Conservation (phyloP, 2,113 vertebrate genomes). For the Ochotona princeps region DNA sequence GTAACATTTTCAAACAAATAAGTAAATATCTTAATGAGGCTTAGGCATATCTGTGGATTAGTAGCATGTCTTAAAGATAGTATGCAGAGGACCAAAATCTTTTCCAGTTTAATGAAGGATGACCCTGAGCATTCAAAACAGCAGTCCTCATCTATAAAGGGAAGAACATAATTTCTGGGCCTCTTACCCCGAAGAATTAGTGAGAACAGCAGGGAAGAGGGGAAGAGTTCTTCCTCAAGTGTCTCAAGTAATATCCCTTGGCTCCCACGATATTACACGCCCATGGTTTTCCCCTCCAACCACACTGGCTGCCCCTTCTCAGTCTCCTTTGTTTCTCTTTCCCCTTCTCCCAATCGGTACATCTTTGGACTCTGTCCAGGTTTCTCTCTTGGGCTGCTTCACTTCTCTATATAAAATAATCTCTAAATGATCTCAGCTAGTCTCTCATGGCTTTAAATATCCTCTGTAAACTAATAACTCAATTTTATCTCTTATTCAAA, state of each 20-base stretch:
- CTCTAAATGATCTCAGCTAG: constrained; percentile 29
- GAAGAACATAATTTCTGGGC: background rate
- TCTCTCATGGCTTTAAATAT: constrained; percentile 31
- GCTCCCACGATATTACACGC: background rate
- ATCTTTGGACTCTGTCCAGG: background rate
- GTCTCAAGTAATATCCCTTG: constrained; percentile 18
- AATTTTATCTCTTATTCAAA: constrained; percentile 51
- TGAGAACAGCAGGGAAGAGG: constrained; percentile 3
- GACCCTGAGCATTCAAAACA: background rate
- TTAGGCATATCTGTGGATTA: constrained; percentile 38
- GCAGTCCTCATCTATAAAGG: background rate
- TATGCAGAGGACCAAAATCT: background rate
- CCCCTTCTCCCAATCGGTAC: background rate
- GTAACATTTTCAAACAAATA: too few relatives aligned
- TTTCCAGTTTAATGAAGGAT: constrained; percentile 50
- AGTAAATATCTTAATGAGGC: background rate
- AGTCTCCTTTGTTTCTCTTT: background rate
- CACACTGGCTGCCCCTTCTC: background rate
- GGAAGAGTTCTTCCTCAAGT: background rate
- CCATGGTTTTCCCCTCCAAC: background rate
- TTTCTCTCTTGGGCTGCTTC: constrained; percentile 22
- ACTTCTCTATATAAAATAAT: constrained; percentile 34
- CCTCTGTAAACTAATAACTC: constrained; percentile 27
- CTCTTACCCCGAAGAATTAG: constrained; percentile 19
- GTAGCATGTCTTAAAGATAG: background rate